phyloP scores from a whole-genome alignment of 2,113 vertebrate species.

The Paracanthobrama guichenoti region DNA sequence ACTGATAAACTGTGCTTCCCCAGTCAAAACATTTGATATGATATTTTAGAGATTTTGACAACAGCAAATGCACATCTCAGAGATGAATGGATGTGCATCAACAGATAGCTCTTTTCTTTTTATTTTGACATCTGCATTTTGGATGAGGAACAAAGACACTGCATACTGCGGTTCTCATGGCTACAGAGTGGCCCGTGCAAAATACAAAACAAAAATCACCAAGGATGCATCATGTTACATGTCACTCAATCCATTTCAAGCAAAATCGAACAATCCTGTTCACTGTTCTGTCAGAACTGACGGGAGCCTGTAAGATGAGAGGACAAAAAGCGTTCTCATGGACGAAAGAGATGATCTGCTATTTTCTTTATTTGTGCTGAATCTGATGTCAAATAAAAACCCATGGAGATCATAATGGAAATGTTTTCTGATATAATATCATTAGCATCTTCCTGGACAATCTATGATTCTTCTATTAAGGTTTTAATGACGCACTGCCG shows the following conservation, averaged over 20 bases:
- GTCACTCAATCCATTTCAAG: slow-evolving; percentile 38
- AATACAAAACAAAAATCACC: slow-evolving; percentile 51
- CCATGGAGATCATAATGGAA: not conserved
- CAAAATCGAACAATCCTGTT: slow-evolving; percentile 24
- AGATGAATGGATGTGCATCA: slow-evolving; percentile 1
- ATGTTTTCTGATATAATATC: slow-evolving; percentile 4
- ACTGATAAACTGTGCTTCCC: not conserved
- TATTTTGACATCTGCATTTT: slow-evolving; percentile 32
- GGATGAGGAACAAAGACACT: slow-evolving; percentile 32
- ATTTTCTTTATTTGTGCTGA: not conserved
- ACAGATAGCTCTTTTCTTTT: not conserved
- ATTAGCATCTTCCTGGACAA: not conserved
- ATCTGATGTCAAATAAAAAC: not conserved
- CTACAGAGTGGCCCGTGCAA: slow-evolving; percentile 44
- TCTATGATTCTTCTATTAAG: not conserved
- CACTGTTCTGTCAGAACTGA: slow-evolving; percentile 42
- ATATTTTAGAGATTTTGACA: not conserved
- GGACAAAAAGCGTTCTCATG: slow-evolving; percentile 33
- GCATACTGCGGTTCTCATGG: slow-evolving; percentile 45
- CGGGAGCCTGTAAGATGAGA: slow-evolving; percentile 17
- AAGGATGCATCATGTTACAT: slow-evolving; percentile 48
- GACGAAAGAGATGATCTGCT: slow-evolving; percentile 5
- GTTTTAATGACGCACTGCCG: slow-evolving; percentile 8
- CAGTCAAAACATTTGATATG: not conserved
- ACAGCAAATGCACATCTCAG: not conserved